Evolutionary conservation across 2,113 vertebrate species (phyloP), one percentile per base, ranked within the genome.

Genomic region (Saccopteryx leptura): DNA sequence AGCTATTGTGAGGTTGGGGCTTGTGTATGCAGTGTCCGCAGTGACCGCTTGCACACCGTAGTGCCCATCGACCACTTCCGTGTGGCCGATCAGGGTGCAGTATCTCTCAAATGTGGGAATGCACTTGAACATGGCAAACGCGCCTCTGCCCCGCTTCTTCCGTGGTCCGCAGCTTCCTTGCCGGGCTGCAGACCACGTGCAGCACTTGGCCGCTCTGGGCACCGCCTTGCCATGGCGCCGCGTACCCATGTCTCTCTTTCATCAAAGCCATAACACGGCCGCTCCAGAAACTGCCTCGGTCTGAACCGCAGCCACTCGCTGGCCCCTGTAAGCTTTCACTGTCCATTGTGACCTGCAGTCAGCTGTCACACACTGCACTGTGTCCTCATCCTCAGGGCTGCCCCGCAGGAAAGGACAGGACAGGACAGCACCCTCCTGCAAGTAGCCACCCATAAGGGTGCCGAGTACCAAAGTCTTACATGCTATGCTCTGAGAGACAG

Each of bases 1-100:
- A 0, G 94, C 88, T 1, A 87, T 48, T 10, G n/a, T 23, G 4
- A 68, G 46, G 28, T 24, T 31, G 7, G 80, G 87, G n/a, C 56
- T 91, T 12, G 82, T 96, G 79, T 85, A 94, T 2, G 94, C 6
- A 2, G 61, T 19, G 21, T 66, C 89, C 56, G 82, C 54, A 1
- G 66, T 82, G 39, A 91, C 54, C 54, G 72, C 10, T 1, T 72
- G 66, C 52, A 91, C 28, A 1, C 39, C 33, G 54, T 72, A 61
- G 39, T 61, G 89, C 54, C 71, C 65, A 26, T 82, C 21, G 0
- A 82, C n/a, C 89, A 71, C 54, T 78, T 48, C 66, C 50, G 52
- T 71, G n/a, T 24, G 61, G 56, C 68, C 72, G 65, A 82, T 14
- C 89, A 60, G 63, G 52, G n/a, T 71, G 9, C 81, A 91, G 6